Evolutionary conservation across 2,797 vertebrate species (phyloP), one percentile per base, ranked within the genome.

Genomic region (Liasis olivaceus): DNA sequence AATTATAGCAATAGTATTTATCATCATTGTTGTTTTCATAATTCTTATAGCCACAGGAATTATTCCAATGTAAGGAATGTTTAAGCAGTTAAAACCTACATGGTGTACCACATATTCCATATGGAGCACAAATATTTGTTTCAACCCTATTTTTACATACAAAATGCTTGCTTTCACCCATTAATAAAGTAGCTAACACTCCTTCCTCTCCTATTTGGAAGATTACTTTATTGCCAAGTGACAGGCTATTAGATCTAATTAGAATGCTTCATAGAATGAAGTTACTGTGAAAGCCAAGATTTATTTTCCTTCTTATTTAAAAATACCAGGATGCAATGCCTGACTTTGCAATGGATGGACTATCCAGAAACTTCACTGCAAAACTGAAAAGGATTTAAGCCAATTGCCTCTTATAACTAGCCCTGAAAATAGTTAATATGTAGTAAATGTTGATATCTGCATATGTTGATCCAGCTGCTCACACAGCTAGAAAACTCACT

Each of bases 1-100:
- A 31, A 96, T 98, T 58, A 98, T 98, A 15, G 97, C 97, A 9
- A 95, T 97, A 17, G 20, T 98, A 14, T 95, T 98, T 89, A 26
- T 97, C 66, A 91, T 98, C 90, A 92, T 98, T 90, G 1, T 98
- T 17, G 94, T 98, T 95, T 95, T 98, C 91, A 98, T 99, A 96
- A 97, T 98, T 95, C 98, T 99, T 91, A 93, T 98, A 87, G 98
- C 98, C 89, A 98, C 97, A 3, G 93, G 93, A 0, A 94, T 98
- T 22, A 98, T 98, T 86, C 96, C 95, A 5, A 92, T 95, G 81
- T 96, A 93, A 88, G 24, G 14, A 96, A 85, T 14, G 31, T 93
- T 89, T 72, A 69, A 66, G 28, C 56, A 86, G 42, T 63, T 91
- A 28, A 1, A 22, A 28, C 1, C 11, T 22, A n/a, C 7, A 13